Conservation (phyloP, 2,113 vertebrate species). For the Chloroceryle aenea region DNA sequence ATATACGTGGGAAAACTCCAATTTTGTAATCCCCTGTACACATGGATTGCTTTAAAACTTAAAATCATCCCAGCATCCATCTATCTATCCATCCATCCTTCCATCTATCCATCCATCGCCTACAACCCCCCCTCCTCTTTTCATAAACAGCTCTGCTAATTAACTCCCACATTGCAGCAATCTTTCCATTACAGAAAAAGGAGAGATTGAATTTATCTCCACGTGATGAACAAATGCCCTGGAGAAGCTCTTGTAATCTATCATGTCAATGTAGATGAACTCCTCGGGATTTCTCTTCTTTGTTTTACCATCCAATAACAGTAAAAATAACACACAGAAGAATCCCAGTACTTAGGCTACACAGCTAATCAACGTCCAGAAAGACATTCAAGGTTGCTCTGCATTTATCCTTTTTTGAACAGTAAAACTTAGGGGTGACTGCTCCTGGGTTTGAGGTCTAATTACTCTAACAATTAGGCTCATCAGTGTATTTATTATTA, state of each 20-base stretch:
- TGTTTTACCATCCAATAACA: constrained; percentile 57
- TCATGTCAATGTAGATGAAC: constrained; percentile 47
- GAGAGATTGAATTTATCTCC: constrained; percentile 69
- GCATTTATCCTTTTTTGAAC: constrained; percentile 6
- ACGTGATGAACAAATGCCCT: constrained; percentile 65
- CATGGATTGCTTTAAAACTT: neutral
- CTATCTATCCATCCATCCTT: neutral
- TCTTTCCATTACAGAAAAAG: constrained; percentile 26
- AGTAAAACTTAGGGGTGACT: constrained; percentile 35
- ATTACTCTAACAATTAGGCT: constrained; percentile 26
- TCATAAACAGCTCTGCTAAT: constrained; percentile 70
- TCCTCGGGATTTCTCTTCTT: constrained; percentile 66
- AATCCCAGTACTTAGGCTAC: neutral
- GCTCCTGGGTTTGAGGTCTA: constrained; percentile 27
- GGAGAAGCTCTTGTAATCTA: constrained; percentile 63
- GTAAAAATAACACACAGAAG: constrained; percentile 29
- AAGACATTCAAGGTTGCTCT: constrained; percentile 43
- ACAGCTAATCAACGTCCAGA: constrained; percentile 30
- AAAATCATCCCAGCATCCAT: neutral
- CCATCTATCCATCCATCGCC: neutral
- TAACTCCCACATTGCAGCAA: constrained; percentile 58
- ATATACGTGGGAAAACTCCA: neutral
- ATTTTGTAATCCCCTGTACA: neutral
- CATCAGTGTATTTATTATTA: constrained; percentile 28
- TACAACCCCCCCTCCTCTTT: neutral